Base-by-base conservation (phyloP, 2,888 invertebrate species). In the Nomada flava region DNA sequence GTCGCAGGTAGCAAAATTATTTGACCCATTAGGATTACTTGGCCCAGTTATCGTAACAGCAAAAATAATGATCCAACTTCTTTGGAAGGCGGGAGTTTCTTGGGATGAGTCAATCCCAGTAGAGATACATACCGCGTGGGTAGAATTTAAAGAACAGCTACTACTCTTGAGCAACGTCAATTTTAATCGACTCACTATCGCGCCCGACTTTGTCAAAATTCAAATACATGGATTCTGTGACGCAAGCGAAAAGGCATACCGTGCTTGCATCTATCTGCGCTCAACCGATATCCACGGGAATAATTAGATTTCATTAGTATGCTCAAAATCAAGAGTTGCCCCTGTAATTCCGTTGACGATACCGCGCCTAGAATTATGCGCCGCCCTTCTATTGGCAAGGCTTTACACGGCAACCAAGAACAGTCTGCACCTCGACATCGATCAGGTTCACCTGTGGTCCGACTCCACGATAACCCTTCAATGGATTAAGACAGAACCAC, bases 211-310 rank as follows among this genome's bases (percentile, higher is more conserved):
- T 3, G 20, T 20, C 2, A 23, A 60, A 15, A 29, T 50, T 2
- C 60, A 70, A 52, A 18, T 70, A 7, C 60, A 70, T 20, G 70
- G 70, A 0, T 70, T 60, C 20, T 68, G 68, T 42, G 68, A 68
- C n/a, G 70, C 70, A 2, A 70, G 70, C 23, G 29, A 60, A n/a
- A 13, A 2, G 10, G 70, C 60, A 4, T 70, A 70, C 29, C 52
- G 70, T 2, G 60, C 70, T 2, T 60, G 60, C 36, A 47, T 52
- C 1, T 70, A 70, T 20, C 11, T 69, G 9, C 52, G 52, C 2
- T 29, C 65, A 11, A 20, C 29, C 5, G 18, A 67, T 26, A 9
- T 7, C 3, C 20, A 55, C 1, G 69, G 69, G 18, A 15, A 42
- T 1, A 4, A 10, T n/a, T 9, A 7, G 1, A 47, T 18, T 0